Conservation (phyloP, 1,140 invertebrate genomes). For the Zophobas morio region DNA sequence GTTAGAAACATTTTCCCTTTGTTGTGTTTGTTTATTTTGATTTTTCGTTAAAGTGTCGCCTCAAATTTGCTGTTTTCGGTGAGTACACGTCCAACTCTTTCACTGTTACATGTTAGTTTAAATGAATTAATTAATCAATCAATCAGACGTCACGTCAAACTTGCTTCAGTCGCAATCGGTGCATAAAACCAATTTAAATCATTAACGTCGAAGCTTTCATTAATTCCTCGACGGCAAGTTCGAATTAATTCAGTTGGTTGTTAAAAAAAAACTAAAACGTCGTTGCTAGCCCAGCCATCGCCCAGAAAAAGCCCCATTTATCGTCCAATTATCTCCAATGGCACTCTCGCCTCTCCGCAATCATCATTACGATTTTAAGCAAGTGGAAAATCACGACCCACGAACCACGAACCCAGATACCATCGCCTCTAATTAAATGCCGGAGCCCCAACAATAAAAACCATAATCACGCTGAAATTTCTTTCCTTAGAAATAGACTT, state of each 20-base stretch:
- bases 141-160: too few relatives aligned
- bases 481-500: slow-evolving; percentile 7
- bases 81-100: background rate
- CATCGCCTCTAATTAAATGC: slow-evolving; percentile 33
- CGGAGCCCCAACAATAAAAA: background rate
- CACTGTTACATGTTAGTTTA: background rate
- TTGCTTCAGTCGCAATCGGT: too few relatives aligned
- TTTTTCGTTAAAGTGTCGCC: background rate
- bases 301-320: slow-evolving; percentile 4
- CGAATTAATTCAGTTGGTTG: too few relatives aligned
- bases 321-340: slow-evolving; percentile 23
- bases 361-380: slow-evolving; percentile 36
- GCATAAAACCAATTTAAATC: too few relatives aligned
- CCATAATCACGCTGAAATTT: background rate
- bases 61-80: slow-evolving; percentile 1
- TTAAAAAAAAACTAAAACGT: too few relatives aligned
- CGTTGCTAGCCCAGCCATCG: too few relatives aligned
- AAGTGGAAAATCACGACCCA: slow-evolving; percentile 38
- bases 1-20: background rate
- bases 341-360: slow-evolving; percentile 8
- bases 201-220: too few relatives aligned
- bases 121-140: too few relatives aligned
- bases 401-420: slow-evolving; percentile 25
- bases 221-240: too few relatives aligned
- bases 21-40: background rate